Base-by-base conservation (phyloP, 2,888 invertebrate species). In the Nomada fabriciana region DNA sequence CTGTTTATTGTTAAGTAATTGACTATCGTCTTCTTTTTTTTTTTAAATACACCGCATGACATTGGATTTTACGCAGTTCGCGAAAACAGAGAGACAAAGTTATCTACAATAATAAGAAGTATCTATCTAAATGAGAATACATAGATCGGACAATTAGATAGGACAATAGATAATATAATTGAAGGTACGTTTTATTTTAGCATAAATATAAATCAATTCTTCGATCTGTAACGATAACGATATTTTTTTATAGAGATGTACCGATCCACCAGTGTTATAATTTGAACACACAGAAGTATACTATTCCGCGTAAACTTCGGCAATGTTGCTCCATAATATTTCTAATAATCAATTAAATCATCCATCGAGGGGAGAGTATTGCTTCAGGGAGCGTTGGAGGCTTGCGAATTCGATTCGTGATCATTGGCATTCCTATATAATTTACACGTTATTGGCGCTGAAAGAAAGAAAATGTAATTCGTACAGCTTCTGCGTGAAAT, bases 361-460 rank as follows among this genome's bases (percentile, higher is more conserved):
- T 25, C 25, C 25, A 0, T 43, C 36, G 23, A n/a, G 20, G 2
- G n/a, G 20, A 23, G 18, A 59, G 2, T 29, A 18, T 59, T 53
- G 59, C n/a, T 53, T 20, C n/a, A 20, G 13, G 10, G 18, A 7
- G 29, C n/a, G 60, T 13, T 9, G 42, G 15, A 47, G 0, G 47
- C 11, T 47, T 29, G 20, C 25, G n/a, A 52, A 23, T 29, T 36
- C 53, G 18, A 69, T 47, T 67, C 43, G 23, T 42, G 57, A 47
- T 55, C 20, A 52, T 9, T 50, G 68, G 15, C n/a, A 52, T 53
- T 11, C 43, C 57, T 3, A 20, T 25, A n/a, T n/a, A 61, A 65
- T 75, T 91, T 87, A 90, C 63, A 91, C 67, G 23, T 88, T 78
- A 57, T 92, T 91, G 77, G 91, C 89, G 65, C 92, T 92, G 84